These are phyloP conservation scores for Dysdera silvatica DNA, from an alignment of 1,140 invertebrate genomes.

Conservation along the genomic window DNA sequence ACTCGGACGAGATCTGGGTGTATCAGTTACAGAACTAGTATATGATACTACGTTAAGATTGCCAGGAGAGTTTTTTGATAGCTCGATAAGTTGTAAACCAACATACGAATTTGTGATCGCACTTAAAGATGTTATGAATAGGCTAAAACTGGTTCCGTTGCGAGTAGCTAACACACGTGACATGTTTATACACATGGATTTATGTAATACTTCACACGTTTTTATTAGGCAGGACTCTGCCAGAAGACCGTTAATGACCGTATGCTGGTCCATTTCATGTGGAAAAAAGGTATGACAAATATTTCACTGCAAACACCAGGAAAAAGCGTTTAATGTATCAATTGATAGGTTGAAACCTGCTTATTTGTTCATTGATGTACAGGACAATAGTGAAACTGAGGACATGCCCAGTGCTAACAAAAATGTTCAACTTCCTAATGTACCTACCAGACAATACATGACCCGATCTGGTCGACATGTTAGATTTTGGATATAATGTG, in stretches of 20 bases:
- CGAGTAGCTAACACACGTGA: background rate
- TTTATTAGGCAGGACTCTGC: background rate
- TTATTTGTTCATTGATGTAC: no score
- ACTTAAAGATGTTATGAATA: background rate
- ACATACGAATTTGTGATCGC: background rate
- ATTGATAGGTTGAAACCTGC: no score
- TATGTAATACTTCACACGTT: background rate
- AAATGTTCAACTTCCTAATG: no score
- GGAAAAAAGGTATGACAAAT: background rate
- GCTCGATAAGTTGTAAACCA: background rate
- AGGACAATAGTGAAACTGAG: no score
- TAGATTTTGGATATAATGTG: no score
- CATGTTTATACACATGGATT: background rate
- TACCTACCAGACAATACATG: no score
- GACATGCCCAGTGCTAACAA: no score
- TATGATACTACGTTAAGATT: slow-evolving; percentile 29
- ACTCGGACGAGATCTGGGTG: slow-evolving; percentile 35
- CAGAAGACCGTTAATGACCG: background rate
- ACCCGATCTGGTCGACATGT: no score
- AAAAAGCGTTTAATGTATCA: background rate
- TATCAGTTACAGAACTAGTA: slow-evolving; percentile 27
- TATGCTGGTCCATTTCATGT: background rate
- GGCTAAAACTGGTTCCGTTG: background rate
- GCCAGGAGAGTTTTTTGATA: slow-evolving; percentile 28
- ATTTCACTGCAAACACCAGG: background rate